Conservation (phyloP, 64 coral and sea anemone species). For the Porites lutea region DNA sequence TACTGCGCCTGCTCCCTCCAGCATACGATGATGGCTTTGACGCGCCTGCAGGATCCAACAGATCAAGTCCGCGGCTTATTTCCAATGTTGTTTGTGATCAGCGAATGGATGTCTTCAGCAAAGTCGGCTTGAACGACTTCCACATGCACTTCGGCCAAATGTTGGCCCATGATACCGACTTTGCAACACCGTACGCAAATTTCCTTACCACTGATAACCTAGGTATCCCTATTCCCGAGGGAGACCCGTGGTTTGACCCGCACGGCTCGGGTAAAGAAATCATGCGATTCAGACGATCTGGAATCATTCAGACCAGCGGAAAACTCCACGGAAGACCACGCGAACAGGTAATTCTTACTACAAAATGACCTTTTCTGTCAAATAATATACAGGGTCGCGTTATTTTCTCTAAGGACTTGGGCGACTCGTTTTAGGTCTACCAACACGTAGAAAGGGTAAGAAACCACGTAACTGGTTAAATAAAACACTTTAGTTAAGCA, state of each 20-base stretch:
- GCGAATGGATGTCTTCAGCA: slow-evolving; percentile 76
- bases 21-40: slow-evolving; percentile 89
- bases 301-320: slow-evolving; percentile 84
- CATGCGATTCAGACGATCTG: slow-evolving; percentile 96
- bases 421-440: too few species aligned
- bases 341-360: slow-evolving; percentile 79
- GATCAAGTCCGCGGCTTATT: slow-evolving; percentile 82
- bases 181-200: slow-evolving; percentile 99
- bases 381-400: too few species aligned
- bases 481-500: too few species aligned
- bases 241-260: slow-evolving; percentile 98
- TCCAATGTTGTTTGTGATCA: slow-evolving; percentile 94
- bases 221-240: slow-evolving; percentile 84
- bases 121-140: slow-evolving; percentile 86
- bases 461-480: too few species aligned
- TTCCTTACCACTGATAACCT: slow-evolving; percentile 94
- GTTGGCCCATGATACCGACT: slow-evolving; percentile 96
- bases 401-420: too few species aligned
- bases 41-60: slow-evolving; percentile 74
- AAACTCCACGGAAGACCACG: slow-evolving; percentile 86
- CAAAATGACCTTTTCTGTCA: too few species aligned
- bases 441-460: too few species aligned
- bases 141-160: slow-evolving; percentile 98
- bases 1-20: slow-evolving; percentile 66
- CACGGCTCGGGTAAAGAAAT: slow-evolving; percentile 83